A percentile compares a stretch with the other conserved stretches of the same genome.
These are phyloP conservation scores for Ceyx melanurus DNA, from an alignment of 2,113 vertebrate species.

Conservation along the genomic window DNA sequence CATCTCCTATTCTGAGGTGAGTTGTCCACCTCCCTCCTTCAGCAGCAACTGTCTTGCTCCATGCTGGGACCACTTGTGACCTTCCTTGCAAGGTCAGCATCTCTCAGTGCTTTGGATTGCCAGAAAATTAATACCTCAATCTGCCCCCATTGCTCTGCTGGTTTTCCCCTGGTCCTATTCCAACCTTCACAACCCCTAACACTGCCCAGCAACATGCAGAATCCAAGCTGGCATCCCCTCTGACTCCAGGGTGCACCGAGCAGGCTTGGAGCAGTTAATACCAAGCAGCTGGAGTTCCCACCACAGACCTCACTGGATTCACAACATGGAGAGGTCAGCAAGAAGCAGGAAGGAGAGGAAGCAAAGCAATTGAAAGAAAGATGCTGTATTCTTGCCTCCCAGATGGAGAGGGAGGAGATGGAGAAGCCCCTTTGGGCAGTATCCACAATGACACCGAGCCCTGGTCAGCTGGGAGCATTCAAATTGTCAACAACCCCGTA, in stretches of 20 bases:
- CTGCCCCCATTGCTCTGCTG: neutral
- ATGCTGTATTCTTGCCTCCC: constrained; percentile 67
- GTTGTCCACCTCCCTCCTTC: neutral
- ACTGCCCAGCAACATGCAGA: neutral
- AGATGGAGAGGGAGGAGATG: constrained; percentile 51
- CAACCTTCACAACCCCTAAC: constrained; percentile 27
- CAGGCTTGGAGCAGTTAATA: constrained; percentile 40
- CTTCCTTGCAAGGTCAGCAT: neutral
- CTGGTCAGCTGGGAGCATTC: constrained; percentile 21
- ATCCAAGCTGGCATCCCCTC: neutral
- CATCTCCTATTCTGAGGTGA: neutral
- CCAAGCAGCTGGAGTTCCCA: constrained; percentile 36
- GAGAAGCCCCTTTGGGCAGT: constrained; percentile 20
- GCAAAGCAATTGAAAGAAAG: constrained; percentile 63
- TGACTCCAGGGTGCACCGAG: neutral
- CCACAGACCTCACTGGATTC: constrained; percentile 68
- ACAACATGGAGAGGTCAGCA: constrained; percentile 70
- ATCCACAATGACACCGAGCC: constrained; percentile 13
- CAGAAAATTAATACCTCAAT: neutral
- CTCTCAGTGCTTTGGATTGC: rapidly evolving
- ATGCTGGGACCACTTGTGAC: neutral
- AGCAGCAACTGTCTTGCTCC: neutral
- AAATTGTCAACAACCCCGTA: constrained; percentile 50
- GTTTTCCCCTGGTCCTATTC: neutral
- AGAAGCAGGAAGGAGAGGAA: constrained; percentile 62